phyloP scores from a whole-genome alignment of 2,888 invertebrate species.

The Hymenopus coronatus region DNA sequence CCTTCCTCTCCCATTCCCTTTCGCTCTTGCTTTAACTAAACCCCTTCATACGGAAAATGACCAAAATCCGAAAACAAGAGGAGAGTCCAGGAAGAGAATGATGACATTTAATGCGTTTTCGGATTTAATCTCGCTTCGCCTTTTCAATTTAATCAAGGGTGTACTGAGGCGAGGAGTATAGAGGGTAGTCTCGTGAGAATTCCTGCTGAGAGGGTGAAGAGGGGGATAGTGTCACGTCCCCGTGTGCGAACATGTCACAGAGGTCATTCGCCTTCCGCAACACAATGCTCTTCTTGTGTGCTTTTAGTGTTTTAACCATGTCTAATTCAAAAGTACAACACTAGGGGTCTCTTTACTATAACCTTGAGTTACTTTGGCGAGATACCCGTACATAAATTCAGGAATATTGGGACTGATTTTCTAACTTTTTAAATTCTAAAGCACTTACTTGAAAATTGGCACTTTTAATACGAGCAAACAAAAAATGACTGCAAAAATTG shows the following conservation, averaged over 20 bases:
- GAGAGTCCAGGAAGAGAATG: background rate
- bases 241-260: background rate
- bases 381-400: no score
- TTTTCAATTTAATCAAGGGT: slow-evolving; percentile 24
- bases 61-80: slow-evolving; percentile 1
- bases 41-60: slow-evolving; percentile 6
- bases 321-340: no score
- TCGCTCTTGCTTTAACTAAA: background rate
- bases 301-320: no score
- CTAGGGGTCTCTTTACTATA: no score
- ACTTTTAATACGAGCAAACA: no score
- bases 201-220: background rate
- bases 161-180: background rate
- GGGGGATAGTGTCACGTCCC: background rate
- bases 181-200: background rate
- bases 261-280: background rate
- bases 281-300: no score
- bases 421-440: no score
- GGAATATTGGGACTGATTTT: no score
- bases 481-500: no score
- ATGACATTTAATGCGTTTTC: slow-evolving; percentile 11
- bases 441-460: no score
- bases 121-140: background rate
- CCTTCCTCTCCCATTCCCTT: background rate
- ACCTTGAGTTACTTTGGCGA: no score